Evolutionary conservation across 2,888 invertebrate species (phyloP).

Genomic region (Tachystola acroxantha): DNA sequence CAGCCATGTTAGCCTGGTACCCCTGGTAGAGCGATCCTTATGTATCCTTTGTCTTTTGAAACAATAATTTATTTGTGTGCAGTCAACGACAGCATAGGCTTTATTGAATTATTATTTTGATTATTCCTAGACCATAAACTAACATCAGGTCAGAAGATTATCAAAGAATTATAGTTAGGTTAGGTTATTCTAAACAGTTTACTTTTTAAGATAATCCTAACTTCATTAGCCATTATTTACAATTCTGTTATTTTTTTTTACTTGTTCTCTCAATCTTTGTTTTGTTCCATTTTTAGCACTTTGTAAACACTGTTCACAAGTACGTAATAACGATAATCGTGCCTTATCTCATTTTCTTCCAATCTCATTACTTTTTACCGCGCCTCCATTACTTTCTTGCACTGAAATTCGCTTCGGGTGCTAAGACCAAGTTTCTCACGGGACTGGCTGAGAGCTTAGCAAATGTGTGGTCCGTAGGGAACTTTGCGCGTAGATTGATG

Average conservation of each 20-base stretch:
- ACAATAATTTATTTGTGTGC: not conserved
- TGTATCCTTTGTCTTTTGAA: constrained; percentile 7
- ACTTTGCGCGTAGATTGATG: not conserved
- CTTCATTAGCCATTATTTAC: no score
- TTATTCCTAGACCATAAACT: no score
- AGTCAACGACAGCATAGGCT: no score
- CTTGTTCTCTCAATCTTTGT: no score
- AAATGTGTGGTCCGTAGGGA: constrained; percentile 1
- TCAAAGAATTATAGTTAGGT: no score
- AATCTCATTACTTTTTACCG: constrained; percentile 7
- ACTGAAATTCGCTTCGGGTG: constrained; percentile 8
- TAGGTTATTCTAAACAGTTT: no score
- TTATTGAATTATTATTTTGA: no score
- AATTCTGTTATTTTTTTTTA: no score
- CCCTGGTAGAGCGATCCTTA: constrained; percentile 15
- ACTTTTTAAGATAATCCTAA: no score
- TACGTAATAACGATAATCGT: not conserved
- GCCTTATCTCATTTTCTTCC: constrained; percentile 3
- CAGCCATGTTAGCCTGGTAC: constrained; percentile 18
- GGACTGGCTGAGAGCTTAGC: not conserved
- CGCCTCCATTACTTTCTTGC: not conserved
- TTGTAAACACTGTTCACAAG: no score
- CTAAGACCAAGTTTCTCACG: constrained; percentile 6
- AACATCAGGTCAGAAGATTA: no score
- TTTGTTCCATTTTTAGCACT: no score